phyloP scores from a whole-genome alignment of 2,888 invertebrate species.

The Dexiosoma caninum region DNA sequence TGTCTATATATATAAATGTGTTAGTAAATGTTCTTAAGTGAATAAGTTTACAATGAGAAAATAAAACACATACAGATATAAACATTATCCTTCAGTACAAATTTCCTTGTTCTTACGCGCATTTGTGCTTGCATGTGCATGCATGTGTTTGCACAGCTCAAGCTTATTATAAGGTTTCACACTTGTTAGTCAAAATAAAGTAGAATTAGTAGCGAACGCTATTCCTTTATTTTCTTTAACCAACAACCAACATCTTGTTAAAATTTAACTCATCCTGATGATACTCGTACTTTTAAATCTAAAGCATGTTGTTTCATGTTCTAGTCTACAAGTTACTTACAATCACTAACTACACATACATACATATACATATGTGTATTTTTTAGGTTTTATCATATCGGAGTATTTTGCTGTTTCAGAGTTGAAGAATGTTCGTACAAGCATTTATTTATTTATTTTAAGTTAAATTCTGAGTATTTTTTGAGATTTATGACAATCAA shows the following conservation, averaged over 20 bases:
- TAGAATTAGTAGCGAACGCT: conserved; percentile 1
- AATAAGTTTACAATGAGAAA: background rate
- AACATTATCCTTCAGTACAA: background rate
- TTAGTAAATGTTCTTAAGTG: background rate
- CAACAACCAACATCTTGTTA: background rate
- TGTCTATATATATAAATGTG: no score
- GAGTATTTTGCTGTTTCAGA: conserved; percentile 2
- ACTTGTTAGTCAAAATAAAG: conserved; percentile 34
- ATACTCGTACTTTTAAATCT: background rate
- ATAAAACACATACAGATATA: background rate
- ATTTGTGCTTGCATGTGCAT: background rate
- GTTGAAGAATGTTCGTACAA: conserved; percentile 11
- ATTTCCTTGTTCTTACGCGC: background rate
- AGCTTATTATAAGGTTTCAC: conserved; percentile 26
- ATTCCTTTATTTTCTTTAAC: background rate
- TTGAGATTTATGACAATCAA: conserved; percentile 33
- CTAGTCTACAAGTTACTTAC: conserved; percentile 1
- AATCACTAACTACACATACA: background rate
- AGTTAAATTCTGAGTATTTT: conserved; percentile 1
- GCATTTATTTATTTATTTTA: conserved; percentile 35
- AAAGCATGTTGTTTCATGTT: background rate
- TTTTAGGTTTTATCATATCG: conserved; percentile 1
- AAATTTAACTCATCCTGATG: conserved; percentile 19
- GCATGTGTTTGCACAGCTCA: background rate
- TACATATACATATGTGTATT: no score